Evolutionary conservation across 2,888 invertebrate species (phyloP).

Genomic region (Melieria omissa): DNA sequence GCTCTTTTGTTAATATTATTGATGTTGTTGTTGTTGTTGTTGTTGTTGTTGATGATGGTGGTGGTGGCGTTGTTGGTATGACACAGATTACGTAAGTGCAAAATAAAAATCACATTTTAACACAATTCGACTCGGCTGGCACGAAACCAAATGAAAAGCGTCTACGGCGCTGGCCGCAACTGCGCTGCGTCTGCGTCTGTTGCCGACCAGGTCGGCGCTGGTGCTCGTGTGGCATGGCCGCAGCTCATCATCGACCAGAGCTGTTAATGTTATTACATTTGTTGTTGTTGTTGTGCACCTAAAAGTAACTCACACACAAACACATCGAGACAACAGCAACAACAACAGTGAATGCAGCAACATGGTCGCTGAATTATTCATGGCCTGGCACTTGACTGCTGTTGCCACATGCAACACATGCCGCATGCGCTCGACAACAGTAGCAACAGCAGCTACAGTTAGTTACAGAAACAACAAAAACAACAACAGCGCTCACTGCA

Average conservation of each 20-base stretch:
- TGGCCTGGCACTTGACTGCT: slow-evolving; percentile 24
- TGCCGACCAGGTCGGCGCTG: background rate
- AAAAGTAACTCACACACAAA: background rate
- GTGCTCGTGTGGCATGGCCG: background rate
- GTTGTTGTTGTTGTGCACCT: slow-evolving; percentile 14
- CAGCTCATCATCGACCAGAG: background rate
- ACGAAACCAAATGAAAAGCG: background rate
- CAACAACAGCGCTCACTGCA: slow-evolving; percentile 20
- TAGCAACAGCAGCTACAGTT: background rate
- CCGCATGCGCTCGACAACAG: background rate
- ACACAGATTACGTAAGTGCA: slow-evolving; percentile 22
- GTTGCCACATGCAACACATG: background rate
- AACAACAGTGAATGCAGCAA: slow-evolving; percentile 41
- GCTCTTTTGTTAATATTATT: slow-evolving; percentile 17
- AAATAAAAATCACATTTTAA: slow-evolving; percentile 30
- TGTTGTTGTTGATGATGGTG: slow-evolving; percentile 12
- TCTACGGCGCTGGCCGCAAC: background rate
- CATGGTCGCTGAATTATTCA: slow-evolving; percentile 40
- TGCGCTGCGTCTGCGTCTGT: background rate
- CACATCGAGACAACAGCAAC: slow-evolving; percentile 17
- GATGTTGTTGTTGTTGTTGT: slow-evolving; percentile 8
- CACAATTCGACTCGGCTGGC: slow-evolving; percentile 26
- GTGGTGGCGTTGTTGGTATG: background rate
- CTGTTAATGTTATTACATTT: slow-evolving; percentile 10
- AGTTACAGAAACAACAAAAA: slow-evolving; percentile 2